Percentiles rank a stretch among this genome's conserved stretches.
phyloP scores from a whole-genome alignment of 2,888 invertebrate species.

The Oeneis ivallda region DNA sequence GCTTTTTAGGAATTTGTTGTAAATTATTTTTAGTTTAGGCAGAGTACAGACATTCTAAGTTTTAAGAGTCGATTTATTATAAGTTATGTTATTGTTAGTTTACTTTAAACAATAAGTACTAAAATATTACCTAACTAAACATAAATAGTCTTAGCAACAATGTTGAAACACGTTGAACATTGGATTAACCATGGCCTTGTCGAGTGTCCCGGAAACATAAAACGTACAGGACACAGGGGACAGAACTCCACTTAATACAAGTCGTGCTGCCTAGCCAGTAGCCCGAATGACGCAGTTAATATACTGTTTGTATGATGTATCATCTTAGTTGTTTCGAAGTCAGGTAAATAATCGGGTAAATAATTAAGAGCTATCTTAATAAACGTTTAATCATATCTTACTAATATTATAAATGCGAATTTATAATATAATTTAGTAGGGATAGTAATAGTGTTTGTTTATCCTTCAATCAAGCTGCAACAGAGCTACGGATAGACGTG shows the following conservation, averaged over 20 bases:
- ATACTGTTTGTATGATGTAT: neutral
- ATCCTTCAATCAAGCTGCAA: too few species aligned
- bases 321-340: slow-evolving; percentile 1
- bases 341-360: slow-evolving; percentile 4
- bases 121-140: neutral
- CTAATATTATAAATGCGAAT: too few species aligned
- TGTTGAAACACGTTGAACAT: neutral
- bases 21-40: too few species aligned
- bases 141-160: neutral
- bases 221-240: neutral
- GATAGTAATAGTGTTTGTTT: too few species aligned
- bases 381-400: neutral
- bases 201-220: neutral
- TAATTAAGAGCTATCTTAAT: slow-evolving; percentile 3
- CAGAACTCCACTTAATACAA: slow-evolving; percentile 1
- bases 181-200: neutral
- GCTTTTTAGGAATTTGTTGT: too few species aligned
- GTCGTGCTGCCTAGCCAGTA: too few species aligned
- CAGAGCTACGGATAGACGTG: too few species aligned
- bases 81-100: neutral
- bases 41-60: neutral
- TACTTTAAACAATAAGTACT: neutral
- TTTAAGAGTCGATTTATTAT: neutral
- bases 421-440: too few species aligned
- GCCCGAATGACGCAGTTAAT: neutral